Base-by-base conservation (phyloP, 1,140 invertebrate species). In the Diabrotica virgifera region DNA sequence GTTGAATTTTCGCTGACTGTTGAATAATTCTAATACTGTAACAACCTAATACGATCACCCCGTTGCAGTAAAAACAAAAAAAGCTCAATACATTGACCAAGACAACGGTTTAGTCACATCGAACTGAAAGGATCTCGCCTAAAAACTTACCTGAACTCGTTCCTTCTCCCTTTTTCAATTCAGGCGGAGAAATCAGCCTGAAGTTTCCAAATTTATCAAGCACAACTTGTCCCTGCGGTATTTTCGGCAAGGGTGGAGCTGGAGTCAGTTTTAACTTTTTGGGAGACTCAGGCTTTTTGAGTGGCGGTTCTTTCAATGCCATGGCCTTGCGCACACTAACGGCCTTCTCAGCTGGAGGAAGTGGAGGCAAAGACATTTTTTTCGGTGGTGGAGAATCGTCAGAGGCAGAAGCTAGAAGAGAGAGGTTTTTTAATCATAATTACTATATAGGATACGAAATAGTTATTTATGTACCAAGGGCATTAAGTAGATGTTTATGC, bases 151-250 rank as follows among this genome's bases (percentile, higher is more conserved):
- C 24, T 24, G 24, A 24, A 24, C 24, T 24, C 24, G 4, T 24
- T 24, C 24, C 24, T 24, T 46, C 40, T 57, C 75, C 35, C 78
- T 82, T 77, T 66, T 77, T 85, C 79, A 71, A 80, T 82, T 72
- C 83, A 73, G 13, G 83, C 79, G 76, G 77, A 24, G 74, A 77
- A 72, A 78, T 75, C 55, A 87, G 70, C 0, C 86, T 82, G 76
- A 88, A 84, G 60, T 86, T 83, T 5, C 87, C 87, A 69, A 89
- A 86, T 77, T 88, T 88, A 76, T 89, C 87, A 66, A 88, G 77
- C 36, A 87, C 86, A 53, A 83, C 76, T 46, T 82, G 81, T 14
- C 77, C 77, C 51, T 73, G 72, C 36, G 65, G 74, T 46, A 78
- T 74, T 57, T 76, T 66, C 5, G 76, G 74, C 50, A 76, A 75